Evolutionary conservation across 2,797 vertebrate species (phyloP).

Genomic region (Erethizon dorsatum): DNA sequence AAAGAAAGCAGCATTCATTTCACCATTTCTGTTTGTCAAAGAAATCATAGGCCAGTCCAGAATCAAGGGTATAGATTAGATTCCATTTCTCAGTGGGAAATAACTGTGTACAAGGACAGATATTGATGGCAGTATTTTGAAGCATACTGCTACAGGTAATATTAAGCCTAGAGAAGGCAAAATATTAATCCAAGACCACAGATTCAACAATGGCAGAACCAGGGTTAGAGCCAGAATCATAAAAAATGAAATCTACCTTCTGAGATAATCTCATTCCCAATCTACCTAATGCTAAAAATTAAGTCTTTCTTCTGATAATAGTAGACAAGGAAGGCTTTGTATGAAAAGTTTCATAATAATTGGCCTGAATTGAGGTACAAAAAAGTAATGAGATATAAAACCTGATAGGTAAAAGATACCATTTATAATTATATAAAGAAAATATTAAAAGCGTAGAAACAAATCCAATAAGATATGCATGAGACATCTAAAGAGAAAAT

Average conservation of each 20-base stretch:
- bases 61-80: neutral
- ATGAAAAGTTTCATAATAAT: neutral
- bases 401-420: neutral
- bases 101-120: neutral
- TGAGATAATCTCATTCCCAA: neutral
- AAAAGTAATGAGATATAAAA: conserved; percentile 33
- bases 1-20: neutral
- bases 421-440: neutral
- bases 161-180: conserved; percentile 6
- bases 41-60: neutral
- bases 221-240: neutral
- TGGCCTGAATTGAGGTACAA: neutral
- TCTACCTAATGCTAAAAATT: conserved; percentile 3
- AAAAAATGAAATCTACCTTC: neutral
- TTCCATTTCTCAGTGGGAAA: neutral
- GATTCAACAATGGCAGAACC: neutral
- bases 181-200: neutral
- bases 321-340: neutral
- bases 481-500: conserved; percentile 43
- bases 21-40: conserved; percentile 40
- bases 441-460: conserved; percentile 4
- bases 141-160: neutral
- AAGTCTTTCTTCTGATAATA: neutral
- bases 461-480: neutral
- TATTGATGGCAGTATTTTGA: neutral